A percentile compares a stretch with the other conserved stretches of the same genome.
phyloP scores from a whole-genome alignment of 2,888 invertebrate species.

The Acleris sparsana region DNA sequence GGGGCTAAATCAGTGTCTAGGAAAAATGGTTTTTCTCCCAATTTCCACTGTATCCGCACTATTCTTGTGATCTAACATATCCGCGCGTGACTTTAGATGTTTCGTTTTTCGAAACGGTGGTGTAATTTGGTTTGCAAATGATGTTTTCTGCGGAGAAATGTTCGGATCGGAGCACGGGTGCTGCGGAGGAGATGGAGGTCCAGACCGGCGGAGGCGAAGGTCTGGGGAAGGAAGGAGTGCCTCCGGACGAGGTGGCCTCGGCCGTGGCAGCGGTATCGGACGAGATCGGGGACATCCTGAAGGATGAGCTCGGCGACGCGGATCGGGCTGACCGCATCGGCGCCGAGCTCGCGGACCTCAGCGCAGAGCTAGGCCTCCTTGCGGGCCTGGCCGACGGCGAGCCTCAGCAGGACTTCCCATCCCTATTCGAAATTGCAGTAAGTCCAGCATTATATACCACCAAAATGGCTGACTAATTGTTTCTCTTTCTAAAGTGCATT shows the following conservation, averaged over 20 bases:
- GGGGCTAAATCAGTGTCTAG: conserved; percentile 70
- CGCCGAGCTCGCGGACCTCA: conserved; percentile 72
- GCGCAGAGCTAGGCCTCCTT: conserved; percentile 73
- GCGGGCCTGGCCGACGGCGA: conserved; percentile 74
- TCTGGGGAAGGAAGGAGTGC: conserved; percentile 60
- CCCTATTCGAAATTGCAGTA: conserved; percentile 76
- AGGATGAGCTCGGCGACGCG: conserved; percentile 74
- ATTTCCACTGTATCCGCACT: conserved; percentile 62
- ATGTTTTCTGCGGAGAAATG: conserved; percentile 81
- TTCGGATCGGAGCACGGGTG: conserved; percentile 65
- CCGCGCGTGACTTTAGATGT: conserved; percentile 76
- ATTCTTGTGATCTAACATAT: conserved; percentile 67
- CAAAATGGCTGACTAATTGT: conserved; percentile 57
- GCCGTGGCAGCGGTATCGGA: conserved; percentile 76
- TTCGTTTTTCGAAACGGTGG: conserved; percentile 69
- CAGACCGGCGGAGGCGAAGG: conserved; percentile 63
- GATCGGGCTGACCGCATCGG: conserved; percentile 73
- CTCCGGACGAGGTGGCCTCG: conserved; percentile 71
- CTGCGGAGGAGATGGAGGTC: conserved; percentile 61
- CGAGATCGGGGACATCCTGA: conserved; percentile 77
- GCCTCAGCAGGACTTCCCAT: conserved; percentile 70
- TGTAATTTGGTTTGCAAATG: conserved; percentile 73
- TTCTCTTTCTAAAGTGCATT: conserved; percentile 24
- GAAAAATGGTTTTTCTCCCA: conserved; percentile 78
- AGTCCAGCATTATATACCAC: conserved; percentile 47